Conservation (phyloP, 2,888 invertebrate species). For the Sphaerophoria rueppellii region DNA sequence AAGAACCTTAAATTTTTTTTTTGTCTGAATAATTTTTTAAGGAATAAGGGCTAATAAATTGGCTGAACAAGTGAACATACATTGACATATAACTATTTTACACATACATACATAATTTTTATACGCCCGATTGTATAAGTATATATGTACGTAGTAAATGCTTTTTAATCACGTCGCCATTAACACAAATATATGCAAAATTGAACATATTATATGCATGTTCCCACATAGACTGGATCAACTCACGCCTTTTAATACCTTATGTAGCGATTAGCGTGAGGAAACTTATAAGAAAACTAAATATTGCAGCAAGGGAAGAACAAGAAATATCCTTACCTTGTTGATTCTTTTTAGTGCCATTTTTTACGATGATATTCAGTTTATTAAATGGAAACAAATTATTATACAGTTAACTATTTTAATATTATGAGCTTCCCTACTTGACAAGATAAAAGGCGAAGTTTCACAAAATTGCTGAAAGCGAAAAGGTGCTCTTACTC, state of each 20-base stretch:
- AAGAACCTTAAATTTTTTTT: too few relatives aligned
- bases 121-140: background rate
- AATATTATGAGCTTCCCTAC: conserved; percentile 59
- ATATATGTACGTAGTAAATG: conserved; percentile 3
- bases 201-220: conserved; percentile 23
- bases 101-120: too few relatives aligned
- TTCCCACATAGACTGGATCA: conserved; percentile 46
- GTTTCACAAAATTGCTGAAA: conserved; percentile 67
- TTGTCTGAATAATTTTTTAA: too few relatives aligned
- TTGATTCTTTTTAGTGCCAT: conserved; percentile 99
- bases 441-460: conserved; percentile 62
- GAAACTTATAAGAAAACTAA: too few relatives aligned
- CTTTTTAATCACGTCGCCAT: conserved; percentile 4
- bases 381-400: conserved; percentile 61
- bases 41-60: too few relatives aligned
- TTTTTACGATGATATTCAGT: conserved; percentile 79
- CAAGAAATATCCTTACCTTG: conserved; percentile 84
- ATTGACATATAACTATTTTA: too few relatives aligned
- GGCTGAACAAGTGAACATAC: too few relatives aligned
- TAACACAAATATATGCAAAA: conserved; percentile 29
- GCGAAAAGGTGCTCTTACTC: conserved; percentile 71
- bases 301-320: conserved; percentile 54
- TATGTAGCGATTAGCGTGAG: conserved; percentile 21
- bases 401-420: conserved; percentile 48
- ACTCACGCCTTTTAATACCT: conserved; percentile 60